Evolutionary conservation across 2,797 vertebrate species (phyloP).

Genomic region (Paguma larvata): DNA sequence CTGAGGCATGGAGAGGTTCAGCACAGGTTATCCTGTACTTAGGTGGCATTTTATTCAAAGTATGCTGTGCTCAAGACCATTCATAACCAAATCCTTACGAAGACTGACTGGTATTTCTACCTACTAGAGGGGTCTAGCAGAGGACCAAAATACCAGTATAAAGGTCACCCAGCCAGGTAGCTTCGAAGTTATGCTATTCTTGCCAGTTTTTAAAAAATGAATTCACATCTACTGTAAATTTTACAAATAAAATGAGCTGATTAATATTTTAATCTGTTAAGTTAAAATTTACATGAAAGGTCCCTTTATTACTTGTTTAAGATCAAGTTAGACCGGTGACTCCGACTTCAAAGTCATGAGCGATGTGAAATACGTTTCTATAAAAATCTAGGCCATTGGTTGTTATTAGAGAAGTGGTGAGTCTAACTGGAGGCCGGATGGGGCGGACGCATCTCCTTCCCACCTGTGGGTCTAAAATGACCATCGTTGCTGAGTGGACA

Average conservation of each 20-base stretch:
- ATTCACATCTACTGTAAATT: neutral
- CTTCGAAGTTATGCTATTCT: neutral
- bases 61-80: neutral
- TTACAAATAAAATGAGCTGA: constrained; percentile 36
- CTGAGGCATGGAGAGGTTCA: neutral
- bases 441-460: neutral
- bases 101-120: constrained; percentile 11
- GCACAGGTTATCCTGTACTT: neutral
- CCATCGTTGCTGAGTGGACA: neutral
- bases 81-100: constrained; percentile 6
- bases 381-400: neutral
- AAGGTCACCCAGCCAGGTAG: neutral
- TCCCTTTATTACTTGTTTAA: constrained; percentile 21
- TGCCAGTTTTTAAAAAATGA: neutral
- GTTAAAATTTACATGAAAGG: constrained; percentile 1
- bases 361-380: neutral
- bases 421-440: neutral
- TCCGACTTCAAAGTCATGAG: neutral
- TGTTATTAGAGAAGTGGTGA: neutral
- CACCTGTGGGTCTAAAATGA: neutral
- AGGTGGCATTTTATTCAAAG: neutral
- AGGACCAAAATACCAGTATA: neutral
- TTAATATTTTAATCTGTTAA: constrained; percentile 33
- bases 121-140: neutral
- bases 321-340: neutral